A percentile compares a stretch with the other conserved stretches of the same genome.
Evolutionary conservation across 2,113 vertebrate genomes (phyloP).

Genomic region (Sapayoa aenigma): DNA sequence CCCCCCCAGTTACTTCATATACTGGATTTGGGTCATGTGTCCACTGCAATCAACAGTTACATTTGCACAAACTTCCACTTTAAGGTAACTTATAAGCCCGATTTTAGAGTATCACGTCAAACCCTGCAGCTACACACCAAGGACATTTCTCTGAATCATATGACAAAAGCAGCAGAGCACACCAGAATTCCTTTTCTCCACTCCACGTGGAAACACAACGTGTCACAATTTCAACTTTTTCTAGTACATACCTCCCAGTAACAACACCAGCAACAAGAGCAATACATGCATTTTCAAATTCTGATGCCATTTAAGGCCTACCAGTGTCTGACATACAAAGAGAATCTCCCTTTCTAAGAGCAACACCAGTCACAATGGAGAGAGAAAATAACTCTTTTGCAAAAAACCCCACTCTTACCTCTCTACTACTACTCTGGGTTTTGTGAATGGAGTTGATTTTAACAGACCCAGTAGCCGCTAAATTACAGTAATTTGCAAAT

Average conservation of each 20-base stretch:
- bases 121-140: too few relatives aligned
- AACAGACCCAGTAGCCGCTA: background rate
- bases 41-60: background rate
- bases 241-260: background rate
- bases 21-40: background rate
- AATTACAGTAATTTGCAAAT: background rate
- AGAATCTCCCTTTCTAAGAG: background rate
- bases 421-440: background rate
- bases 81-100: background rate
- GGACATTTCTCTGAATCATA: background rate
- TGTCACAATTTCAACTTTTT: background rate
- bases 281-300: background rate
- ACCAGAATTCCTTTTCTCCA: background rate
- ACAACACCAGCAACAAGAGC: background rate
- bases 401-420: fast-evolving
- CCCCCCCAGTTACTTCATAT: background rate
- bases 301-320: background rate
- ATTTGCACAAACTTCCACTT: background rate
- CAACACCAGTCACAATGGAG: background rate
- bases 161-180: background rate
- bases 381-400: background rate
- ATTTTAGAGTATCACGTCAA: background rate
- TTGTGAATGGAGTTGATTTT: background rate
- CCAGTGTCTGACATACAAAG: background rate
- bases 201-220: background rate